These are phyloP conservation scores for Dynastes grantii DNA, from an alignment of 2,888 invertebrate species.

Conservation along the genomic window DNA sequence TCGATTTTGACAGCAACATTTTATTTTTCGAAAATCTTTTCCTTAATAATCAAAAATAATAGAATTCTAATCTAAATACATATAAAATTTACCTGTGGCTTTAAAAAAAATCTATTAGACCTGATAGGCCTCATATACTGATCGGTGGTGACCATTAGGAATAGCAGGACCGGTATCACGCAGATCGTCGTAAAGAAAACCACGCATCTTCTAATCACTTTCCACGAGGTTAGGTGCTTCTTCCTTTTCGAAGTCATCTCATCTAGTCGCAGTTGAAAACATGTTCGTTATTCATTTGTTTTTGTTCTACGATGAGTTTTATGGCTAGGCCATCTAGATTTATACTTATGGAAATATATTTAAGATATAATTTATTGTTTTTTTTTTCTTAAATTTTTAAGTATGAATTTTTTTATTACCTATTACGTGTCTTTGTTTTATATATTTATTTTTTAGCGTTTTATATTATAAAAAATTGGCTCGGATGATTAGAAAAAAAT, in stretches of 20 bases:
- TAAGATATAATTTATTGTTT: no score
- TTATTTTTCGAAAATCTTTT: no score
- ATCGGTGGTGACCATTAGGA: conserved; percentile 76
- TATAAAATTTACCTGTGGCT: conserved; percentile 71
- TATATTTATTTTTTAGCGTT: background rate
- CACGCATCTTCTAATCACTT: conserved; percentile 73
- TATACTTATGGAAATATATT: no score
- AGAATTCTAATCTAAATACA: no score
- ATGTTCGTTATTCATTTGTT: conserved; percentile 15
- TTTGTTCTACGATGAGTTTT: background rate
- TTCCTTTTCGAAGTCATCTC: conserved; percentile 66
- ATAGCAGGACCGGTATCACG: conserved; percentile 75
- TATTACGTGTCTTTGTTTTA: no score
- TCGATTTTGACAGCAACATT: no score
- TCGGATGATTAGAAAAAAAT: conserved; percentile 28
- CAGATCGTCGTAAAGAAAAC: conserved; percentile 77
- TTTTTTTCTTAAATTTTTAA: background rate
- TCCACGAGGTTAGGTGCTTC: conserved; percentile 65
- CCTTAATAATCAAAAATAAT: no score
- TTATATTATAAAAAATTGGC: conserved; percentile 47
- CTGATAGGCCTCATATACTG: conserved; percentile 74
- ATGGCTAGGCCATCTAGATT: background rate
- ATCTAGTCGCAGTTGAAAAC: conserved; percentile 12
- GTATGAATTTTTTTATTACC: no score
- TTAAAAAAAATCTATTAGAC: conserved; percentile 68